phyloP scores from a whole-genome alignment of 2,888 invertebrate genomes.

The Caenorhabditis angaria region DNA sequence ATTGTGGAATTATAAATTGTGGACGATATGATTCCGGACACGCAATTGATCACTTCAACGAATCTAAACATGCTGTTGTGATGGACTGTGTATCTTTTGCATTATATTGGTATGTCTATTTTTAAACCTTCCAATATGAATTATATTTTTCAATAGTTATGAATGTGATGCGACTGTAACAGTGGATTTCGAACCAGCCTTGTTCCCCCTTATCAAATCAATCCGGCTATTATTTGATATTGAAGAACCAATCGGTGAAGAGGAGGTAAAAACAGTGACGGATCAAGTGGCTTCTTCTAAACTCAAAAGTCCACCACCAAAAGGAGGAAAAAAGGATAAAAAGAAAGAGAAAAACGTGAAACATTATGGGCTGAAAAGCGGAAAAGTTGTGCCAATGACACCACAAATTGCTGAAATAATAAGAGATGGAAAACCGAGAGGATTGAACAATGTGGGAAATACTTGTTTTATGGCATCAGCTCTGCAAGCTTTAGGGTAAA shows the following conservation, averaged over 20 bases:
- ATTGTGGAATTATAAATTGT: slow-evolving; percentile 82
- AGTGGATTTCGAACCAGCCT: slow-evolving; percentile 61
- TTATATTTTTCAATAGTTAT: slow-evolving; percentile 76
- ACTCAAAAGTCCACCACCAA: background rate
- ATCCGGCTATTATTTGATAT: slow-evolving; percentile 75
- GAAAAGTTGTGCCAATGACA: slow-evolving; percentile 34
- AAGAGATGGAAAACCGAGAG: slow-evolving; percentile 68
- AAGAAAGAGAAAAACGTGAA: background rate
- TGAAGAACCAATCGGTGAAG: slow-evolving; percentile 27
- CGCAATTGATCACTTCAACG: slow-evolving; percentile 80
- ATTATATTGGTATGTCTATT: slow-evolving; percentile 79
- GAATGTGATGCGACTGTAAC: slow-evolving; percentile 83
- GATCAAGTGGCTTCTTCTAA: background rate
- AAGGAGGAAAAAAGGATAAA: background rate
- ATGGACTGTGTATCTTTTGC: slow-evolving; percentile 82
- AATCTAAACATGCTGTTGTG: slow-evolving; percentile 80
- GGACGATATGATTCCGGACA: slow-evolving; percentile 83
- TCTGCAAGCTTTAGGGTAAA: slow-evolving; percentile 80
- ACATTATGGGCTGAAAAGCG: slow-evolving; percentile 11
- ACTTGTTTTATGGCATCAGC: slow-evolving; percentile 89
- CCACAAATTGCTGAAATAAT: background rate
- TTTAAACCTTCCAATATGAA: background rate
- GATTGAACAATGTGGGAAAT: slow-evolving; percentile 84
- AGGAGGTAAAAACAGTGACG: background rate
- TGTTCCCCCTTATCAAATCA: slow-evolving; percentile 68